phyloP scores from a whole-genome alignment of 2,113 vertebrate species.

The Chrysochloris asiatica region DNA sequence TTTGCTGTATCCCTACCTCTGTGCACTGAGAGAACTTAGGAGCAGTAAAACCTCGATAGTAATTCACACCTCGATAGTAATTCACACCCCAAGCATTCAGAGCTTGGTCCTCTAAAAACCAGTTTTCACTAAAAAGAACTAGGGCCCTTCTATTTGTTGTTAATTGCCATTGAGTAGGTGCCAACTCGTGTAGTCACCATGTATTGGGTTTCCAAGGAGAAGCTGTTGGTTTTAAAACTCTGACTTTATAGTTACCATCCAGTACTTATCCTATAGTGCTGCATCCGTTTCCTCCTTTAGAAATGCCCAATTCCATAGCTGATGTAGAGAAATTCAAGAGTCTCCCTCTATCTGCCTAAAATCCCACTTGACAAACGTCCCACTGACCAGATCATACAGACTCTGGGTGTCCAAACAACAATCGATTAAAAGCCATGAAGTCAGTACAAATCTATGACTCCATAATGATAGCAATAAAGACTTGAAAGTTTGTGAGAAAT shows the following conservation, averaged over 20 bases:
- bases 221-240: too few relatives aligned
- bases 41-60: rapidly evolving
- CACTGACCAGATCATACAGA: not conserved
- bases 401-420: not conserved
- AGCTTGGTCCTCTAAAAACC: not conserved
- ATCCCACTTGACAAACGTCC: not conserved
- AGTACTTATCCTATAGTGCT: too few relatives aligned
- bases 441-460: not conserved
- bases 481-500: not conserved
- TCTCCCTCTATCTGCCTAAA: not conserved
- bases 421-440: too few relatives aligned
- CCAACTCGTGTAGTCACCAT: too few relatives aligned
- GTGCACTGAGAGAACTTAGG: not conserved
- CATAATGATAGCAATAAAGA: not conserved
- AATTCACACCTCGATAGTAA: rapidly evolving
- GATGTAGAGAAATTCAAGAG: not conserved
- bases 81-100: not conserved
- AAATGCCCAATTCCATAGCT: too few relatives aligned
- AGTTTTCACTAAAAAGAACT: not conserved
- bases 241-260: too few relatives aligned
- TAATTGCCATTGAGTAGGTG: too few relatives aligned
- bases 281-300: too few relatives aligned
- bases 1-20: not conserved
- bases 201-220: too few relatives aligned
- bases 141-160: not conserved